Percentiles rank a stretch among this genome's conserved stretches.
These are phyloP conservation scores for Theretra japonica DNA, from an alignment of 2,888 invertebrate genomes.

Conservation along the genomic window DNA sequence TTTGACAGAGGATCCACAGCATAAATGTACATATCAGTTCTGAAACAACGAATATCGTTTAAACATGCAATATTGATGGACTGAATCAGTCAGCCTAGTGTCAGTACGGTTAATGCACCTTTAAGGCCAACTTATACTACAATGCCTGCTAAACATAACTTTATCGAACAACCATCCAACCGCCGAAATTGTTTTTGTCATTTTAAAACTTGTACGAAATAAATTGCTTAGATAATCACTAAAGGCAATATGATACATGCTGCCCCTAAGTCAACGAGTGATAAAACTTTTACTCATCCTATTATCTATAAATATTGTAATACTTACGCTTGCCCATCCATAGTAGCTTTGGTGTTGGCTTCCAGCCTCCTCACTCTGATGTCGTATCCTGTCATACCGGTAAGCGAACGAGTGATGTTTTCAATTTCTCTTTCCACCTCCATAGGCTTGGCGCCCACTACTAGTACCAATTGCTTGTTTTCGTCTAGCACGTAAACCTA, in stretches of 20 bases:
- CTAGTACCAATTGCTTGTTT: slow-evolving; percentile 91
- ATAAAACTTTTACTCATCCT: too few relatives aligned
- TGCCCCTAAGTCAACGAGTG: too few relatives aligned
- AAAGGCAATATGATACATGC: too few relatives aligned
- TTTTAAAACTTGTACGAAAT: too few relatives aligned
- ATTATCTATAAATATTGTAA: too few relatives aligned
- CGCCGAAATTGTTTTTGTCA: too few relatives aligned
- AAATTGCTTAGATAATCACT: too few relatives aligned
- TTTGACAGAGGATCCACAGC: slow-evolving; percentile 93
- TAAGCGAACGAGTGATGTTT: slow-evolving; percentile 88
- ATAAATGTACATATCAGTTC: slow-evolving; percentile 94
- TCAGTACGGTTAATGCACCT: too few relatives aligned
- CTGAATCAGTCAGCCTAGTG: neutral
- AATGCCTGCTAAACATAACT: too few relatives aligned
- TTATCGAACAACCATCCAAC: too few relatives aligned
- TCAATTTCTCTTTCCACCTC: slow-evolving; percentile 89
- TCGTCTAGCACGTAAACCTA: slow-evolving; percentile 93
- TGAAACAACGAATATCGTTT: slow-evolving; percentile 67
- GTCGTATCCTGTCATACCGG: slow-evolving; percentile 91
- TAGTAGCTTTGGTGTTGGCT: slow-evolving; percentile 88
- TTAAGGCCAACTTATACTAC: too few relatives aligned
- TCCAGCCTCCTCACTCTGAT: slow-evolving; percentile 91
- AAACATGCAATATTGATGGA: neutral
- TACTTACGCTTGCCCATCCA: slow-evolving; percentile 88
- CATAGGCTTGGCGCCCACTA: slow-evolving; percentile 90